Base-by-base conservation (phyloP, 2,888 invertebrate species). In the Eilema depressum region DNA sequence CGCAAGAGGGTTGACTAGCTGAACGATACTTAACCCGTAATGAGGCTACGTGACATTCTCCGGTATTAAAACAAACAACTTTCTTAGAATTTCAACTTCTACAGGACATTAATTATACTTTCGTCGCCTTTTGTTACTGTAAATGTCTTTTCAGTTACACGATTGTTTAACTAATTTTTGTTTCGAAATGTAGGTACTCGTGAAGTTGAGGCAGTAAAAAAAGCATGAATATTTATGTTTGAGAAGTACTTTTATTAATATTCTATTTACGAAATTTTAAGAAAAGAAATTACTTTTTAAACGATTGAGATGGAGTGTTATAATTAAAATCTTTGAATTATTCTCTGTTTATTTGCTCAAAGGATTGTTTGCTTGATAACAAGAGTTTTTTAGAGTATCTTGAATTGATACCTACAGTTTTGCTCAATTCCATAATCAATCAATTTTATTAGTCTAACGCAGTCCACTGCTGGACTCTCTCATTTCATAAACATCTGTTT, bases 21-120 rank as follows among this genome's bases (percentile, higher is more conserved):
- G 74, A 75, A 78, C 74, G 78, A 79, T 77, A 75, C 85, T 87
- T 84, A 86, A 84, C 87, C 84, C 84, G 80, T 88, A 88, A 88
- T 84, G 86, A 87, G 85, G 77, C 82, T 87, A 88, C 88, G 88
- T 88, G 88, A 87, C 86, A 79, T 87, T 87, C 80, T 73, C 57
- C 71, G 66, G 81, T 83, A 79, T 84, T 81, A 81, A 86, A 84
- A 87, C 82, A 85, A 83, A 84, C 85, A 82, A 77, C 75, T 78
- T 71, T 57, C 75, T 78, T 71, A 72, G 81, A 79, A 81, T 74
- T 80, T 72, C 76, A 82, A 82, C 82, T 85, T 81, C 74, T 77
- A 75, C 78, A 70, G 76, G 77, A 83, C 82, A 76, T 87, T 85
- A 83, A 85, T 85, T 87, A 84, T 76, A 81, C 81, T 84, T 82